Conservation (phyloP, 2,797 vertebrate genomes). For the Aeoliscus strigatus region DNA sequence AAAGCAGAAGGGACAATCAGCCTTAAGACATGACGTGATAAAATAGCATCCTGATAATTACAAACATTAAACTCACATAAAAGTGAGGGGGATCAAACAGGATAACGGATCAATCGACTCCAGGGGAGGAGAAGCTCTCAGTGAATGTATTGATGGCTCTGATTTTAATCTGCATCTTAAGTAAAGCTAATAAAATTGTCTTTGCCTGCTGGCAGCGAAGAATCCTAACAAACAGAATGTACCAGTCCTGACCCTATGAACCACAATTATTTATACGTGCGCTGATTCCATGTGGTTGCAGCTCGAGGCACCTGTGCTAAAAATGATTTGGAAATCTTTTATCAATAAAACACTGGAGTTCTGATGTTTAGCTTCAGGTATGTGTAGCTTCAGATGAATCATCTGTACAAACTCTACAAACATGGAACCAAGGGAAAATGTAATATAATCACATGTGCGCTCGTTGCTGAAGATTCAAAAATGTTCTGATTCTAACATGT, state of each 20-base stretch:
- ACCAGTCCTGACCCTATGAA: background rate
- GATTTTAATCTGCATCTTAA: conserved; percentile 5
- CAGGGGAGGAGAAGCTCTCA: conserved; percentile 3
- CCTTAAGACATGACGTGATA: conserved; percentile 33
- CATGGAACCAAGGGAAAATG: no score
- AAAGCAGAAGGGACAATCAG: conserved; percentile 25
- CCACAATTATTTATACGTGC: conserved; percentile 5
- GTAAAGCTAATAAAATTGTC: conserved; percentile 1
- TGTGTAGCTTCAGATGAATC: conserved; percentile 6
- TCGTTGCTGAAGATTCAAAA: no score
- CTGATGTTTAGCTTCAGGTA: conserved; percentile 7
- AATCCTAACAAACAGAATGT: conserved; percentile 1
- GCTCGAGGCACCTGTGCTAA: conserved; percentile 9
- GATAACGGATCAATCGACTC: conserved; percentile 20
- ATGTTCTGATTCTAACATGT: no score
- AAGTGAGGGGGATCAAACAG: conserved; percentile 13
- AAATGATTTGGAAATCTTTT: conserved; percentile 31
- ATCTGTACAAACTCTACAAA: background rate
- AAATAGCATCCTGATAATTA: conserved; percentile 38
- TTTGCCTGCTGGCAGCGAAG: background rate
- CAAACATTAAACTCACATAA: conserved; percentile 33
- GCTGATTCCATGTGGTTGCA: background rate
- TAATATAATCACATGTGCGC: no score
- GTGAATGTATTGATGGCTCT: conserved; percentile 11
- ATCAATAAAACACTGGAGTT: conserved; percentile 21